phyloP scores from a whole-genome alignment of 2,113 vertebrate species.

The Peromyscus polionotus region DNA sequence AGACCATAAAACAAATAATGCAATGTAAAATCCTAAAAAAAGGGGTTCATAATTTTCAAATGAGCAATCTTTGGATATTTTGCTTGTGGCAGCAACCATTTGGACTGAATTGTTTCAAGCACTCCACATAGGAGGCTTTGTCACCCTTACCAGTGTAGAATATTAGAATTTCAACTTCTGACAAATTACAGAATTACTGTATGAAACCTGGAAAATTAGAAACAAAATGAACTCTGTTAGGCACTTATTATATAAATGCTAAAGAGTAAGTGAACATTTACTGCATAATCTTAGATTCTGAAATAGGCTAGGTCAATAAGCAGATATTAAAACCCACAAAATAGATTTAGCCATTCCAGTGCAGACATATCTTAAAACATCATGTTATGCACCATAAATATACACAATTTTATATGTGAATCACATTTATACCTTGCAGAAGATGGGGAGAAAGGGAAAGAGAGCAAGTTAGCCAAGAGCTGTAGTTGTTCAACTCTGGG shows the following conservation, averaged over 20 bases:
- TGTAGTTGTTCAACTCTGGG: not conserved
- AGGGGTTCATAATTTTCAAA: conserved; percentile 75
- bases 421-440: not conserved
- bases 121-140: conserved; percentile 15
- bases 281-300: not conserved
- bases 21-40: conserved; percentile 71
- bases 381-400: not conserved
- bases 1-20: conserved; percentile 86
- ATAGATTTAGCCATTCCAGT: not conserved
- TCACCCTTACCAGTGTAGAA: conserved; percentile 9
- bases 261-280: conserved; percentile 4
- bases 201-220: conserved; percentile 62
- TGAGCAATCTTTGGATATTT: conserved; percentile 74
- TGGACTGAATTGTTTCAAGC: conserved; percentile 57
- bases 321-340: conserved; percentile 42
- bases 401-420: not conserved
- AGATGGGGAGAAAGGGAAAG: not conserved
- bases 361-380: not conserved
- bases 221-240: conserved; percentile 61
- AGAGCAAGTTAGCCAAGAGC: not conserved
- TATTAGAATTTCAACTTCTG: conserved; percentile 61
- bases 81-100: conserved; percentile 64
- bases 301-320: not conserved
- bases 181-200: conserved; percentile 59
- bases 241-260: conserved; percentile 63